These are phyloP conservation scores for Lepidonotus clava DNA, from an alignment of 2,888 invertebrate genomes.

Conservation along the genomic window DNA sequence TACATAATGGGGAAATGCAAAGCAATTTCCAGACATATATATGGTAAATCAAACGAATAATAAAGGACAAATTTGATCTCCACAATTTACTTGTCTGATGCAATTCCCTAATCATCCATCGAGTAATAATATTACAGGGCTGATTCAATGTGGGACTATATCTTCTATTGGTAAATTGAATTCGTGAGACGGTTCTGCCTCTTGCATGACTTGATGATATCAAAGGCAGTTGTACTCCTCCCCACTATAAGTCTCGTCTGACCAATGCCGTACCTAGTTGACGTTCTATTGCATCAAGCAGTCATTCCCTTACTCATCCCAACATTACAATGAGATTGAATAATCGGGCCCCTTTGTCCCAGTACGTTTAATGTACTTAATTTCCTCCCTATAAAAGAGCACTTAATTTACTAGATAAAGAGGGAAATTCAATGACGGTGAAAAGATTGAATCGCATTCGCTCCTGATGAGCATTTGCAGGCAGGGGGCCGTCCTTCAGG, in stretches of 20 bases:
- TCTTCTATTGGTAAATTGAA: slow-evolving; percentile 25
- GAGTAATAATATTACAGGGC: neutral
- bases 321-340: neutral
- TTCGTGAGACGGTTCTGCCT: neutral
- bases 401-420: slow-evolving; percentile 39
- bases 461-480: slow-evolving; percentile 21
- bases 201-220: slow-evolving; percentile 34
- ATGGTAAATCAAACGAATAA: slow-evolving; percentile 35
- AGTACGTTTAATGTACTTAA: slow-evolving; percentile 35
- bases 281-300: neutral
- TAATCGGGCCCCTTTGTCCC: slow-evolving; percentile 26
- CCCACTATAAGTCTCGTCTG: too few relatives aligned
- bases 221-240: neutral
- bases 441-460: slow-evolving; percentile 46
- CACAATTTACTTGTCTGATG: neutral
- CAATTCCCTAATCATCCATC: neutral
- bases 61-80: neutral
- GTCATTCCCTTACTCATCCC: neutral
- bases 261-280: neutral
- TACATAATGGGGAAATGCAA: neutral
- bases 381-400: slow-evolving; percentile 45
- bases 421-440: slow-evolving; percentile 42
- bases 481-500: neutral
- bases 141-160: slow-evolving; percentile 33
- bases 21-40: slow-evolving; percentile 31